A percentile compares a stretch with the other conserved stretches of the same genome.
These are phyloP conservation scores for Ochropleura plecta DNA, from an alignment of 2,888 invertebrate genomes.

Conservation along the genomic window DNA sequence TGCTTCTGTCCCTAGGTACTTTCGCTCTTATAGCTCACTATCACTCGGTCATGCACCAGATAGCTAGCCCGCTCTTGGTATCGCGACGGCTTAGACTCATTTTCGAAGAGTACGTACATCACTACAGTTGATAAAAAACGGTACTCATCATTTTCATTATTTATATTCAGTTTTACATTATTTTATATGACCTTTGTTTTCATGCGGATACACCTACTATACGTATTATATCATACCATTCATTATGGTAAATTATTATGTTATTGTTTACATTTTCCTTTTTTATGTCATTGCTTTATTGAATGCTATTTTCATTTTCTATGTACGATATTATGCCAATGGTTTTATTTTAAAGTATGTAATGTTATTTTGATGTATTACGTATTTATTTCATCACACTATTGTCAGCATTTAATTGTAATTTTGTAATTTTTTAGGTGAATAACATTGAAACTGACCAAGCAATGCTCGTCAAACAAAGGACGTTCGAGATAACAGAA, in stretches of 20 bases:
- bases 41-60: conserved; percentile 63
- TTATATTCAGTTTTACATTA: conserved; percentile 39
- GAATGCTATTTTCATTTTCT: conserved; percentile 53
- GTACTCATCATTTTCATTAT: conserved; percentile 62
- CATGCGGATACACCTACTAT: conserved; percentile 43
- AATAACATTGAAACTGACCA: conserved; percentile 94
- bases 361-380: conserved; percentile 16
- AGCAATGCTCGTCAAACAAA: conserved; percentile 92
- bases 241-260: conserved; percentile 14
- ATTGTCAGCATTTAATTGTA: conserved; percentile 30
- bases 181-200: conserved; percentile 43
- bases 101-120: conserved; percentile 63
- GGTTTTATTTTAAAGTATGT: conserved; percentile 38
- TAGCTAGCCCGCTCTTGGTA: conserved; percentile 56
- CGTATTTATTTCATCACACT: conserved; percentile 11
- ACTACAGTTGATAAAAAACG: conserved; percentile 54
- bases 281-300: conserved; percentile 42
- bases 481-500: conserved; percentile 94
- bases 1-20: conserved; percentile 62
- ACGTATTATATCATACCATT: conserved; percentile 49
- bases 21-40: conserved; percentile 62
- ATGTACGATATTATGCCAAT: conserved; percentile 62
- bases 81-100: conserved; percentile 58
- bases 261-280: conserved; percentile 37
- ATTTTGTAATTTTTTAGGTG: conserved; percentile 81